phyloP scores from a whole-genome alignment of 1,140 invertebrate genomes.

The Gryllus bimaculatus region DNA sequence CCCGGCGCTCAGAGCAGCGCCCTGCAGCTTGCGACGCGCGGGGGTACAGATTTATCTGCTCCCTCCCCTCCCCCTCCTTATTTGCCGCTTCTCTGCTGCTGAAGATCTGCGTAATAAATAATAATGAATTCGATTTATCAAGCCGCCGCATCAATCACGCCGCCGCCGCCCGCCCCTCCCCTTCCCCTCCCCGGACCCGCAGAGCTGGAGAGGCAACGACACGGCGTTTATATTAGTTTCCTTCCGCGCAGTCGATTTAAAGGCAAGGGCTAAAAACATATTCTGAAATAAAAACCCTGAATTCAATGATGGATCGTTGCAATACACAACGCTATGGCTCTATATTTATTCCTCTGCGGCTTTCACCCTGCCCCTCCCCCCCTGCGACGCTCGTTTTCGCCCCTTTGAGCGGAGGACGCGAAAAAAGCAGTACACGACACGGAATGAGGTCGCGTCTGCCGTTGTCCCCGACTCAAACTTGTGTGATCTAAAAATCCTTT shows the following conservation, averaged over 20 bases:
- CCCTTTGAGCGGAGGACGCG: background rate
- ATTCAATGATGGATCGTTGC: background rate
- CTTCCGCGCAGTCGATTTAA: background rate
- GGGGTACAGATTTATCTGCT: no score
- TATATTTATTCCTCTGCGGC: background rate
- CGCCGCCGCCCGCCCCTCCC: no score
- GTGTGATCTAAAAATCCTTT: slow-evolving; percentile 1
- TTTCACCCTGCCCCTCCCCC: no score
- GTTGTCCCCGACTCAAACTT: background rate
- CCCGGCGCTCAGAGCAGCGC: no score
- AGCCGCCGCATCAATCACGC: no score
- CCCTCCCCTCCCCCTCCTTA: no score
- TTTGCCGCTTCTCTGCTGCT: no score
- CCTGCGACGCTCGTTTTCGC: background rate
- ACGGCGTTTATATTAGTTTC: background rate
- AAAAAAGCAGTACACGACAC: background rate
- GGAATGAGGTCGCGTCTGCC: background rate
- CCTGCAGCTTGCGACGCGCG: no score
- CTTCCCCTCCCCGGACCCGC: no score
- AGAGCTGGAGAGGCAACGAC: no score
- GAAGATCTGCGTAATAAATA: no score
- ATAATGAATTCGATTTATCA: no score
- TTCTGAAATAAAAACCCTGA: background rate
- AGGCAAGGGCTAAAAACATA: background rate
- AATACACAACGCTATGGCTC: background rate